Percentiles rank a stretch among this genome's conserved stretches.
Evolutionary conservation across 2,888 invertebrate species (phyloP).

Genomic region (Drosophila stalkeri): DNA sequence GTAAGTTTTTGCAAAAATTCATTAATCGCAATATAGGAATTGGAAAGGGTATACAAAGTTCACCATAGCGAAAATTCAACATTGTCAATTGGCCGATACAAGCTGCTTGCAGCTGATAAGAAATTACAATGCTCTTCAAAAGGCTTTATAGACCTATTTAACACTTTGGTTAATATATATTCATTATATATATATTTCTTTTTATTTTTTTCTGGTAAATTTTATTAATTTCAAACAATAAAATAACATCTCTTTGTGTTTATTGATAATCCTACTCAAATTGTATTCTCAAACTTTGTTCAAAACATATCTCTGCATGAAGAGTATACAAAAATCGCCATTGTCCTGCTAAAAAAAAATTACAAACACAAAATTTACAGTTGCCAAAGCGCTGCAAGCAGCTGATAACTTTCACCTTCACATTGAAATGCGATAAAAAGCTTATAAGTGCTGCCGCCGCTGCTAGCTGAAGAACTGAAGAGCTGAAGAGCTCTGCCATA

Average conservation of each 20-base stretch:
- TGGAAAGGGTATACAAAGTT: neutral
- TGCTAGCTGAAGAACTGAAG: conserved; percentile 19
- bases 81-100: conserved; percentile 2
- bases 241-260: neutral
- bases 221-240: neutral
- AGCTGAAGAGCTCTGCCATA: too few species aligned
- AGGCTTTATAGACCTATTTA: neutral
- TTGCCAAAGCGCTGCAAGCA: conserved; percentile 39
- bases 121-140: neutral
- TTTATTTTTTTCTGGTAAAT: neutral
- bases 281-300: neutral
- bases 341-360: neutral
- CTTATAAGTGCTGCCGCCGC: neutral
- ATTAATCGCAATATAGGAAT: neutral
- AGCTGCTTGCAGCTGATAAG: conserved; percentile 4
- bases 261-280: neutral
- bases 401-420: conserved; percentile 79
- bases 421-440: conserved; percentile 58
- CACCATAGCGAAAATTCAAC: neutral
- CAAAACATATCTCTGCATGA: neutral
- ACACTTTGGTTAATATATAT: neutral
- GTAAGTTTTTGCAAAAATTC: too few species aligned
- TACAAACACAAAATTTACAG: conserved; percentile 26
- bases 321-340: conserved; percentile 19
- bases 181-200: neutral